Evolutionary conservation across 2,797 vertebrate species (phyloP), one percentile per base, ranked within the genome.

Genomic region (Enteromius thamalakanensis): DNA sequence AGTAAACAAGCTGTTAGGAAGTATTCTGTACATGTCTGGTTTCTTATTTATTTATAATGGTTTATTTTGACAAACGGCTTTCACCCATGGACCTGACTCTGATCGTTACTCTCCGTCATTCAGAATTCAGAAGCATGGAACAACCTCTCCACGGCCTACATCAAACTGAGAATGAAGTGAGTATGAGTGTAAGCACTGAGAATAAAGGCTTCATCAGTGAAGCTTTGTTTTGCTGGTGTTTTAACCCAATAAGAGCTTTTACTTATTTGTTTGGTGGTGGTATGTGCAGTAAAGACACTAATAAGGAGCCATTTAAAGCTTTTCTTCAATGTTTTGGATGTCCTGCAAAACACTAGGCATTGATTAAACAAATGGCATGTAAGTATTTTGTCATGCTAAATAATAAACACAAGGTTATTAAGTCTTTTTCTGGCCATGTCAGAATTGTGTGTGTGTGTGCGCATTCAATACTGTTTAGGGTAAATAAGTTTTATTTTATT

Each of bases 111-210:
- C 70, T 81, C 15, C 32, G 47, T 8, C 14, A 15, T 93, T 83
- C 91, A 99, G 98, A 99, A 99, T 80, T 95, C 97, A 69, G 98
- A 99, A 88, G 98, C 97, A 4, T 99, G 98, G 98, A 99, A 96
- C 94, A 99, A 99, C 92, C 96, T 99, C 70, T 98, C 97, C 17
- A 96, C 97, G 17, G 98, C 97, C 49, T 96, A 97, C 92, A 98
- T 99, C 90, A 96, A 96, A 90, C 93, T 99, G 86, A 93, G 94
- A 47, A 94, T 95, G 90, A 99, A 99, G 97, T 98, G 94, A 97
- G 98, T 96, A 82, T 29, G n/a, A 49, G 19, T 4, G 34, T 0
- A 21, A 10, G 17, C 9, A 3, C 15, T 9, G 0, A 11, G 26
- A 67, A 45, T 55, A 19, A 42, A 53, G 14, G 6, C 23, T 47